phyloP scores from a whole-genome alignment of 1,140 invertebrate species.

The Steinernema feltiae region DNA sequence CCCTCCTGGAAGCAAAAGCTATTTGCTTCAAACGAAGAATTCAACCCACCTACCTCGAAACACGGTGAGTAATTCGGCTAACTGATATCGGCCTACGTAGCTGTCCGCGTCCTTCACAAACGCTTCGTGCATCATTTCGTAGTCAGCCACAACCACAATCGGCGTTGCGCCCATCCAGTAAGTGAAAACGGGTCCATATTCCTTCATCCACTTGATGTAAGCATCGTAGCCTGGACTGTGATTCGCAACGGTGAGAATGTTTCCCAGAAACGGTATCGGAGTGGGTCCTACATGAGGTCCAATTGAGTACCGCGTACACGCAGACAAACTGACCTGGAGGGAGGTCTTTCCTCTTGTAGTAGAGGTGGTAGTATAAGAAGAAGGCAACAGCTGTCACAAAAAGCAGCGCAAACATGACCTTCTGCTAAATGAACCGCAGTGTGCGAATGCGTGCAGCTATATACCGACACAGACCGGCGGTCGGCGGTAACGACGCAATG shows the following conservation, averaged over 20 bases:
- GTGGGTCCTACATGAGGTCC: neutral
- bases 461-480: too few species aligned
- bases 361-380: neutral
- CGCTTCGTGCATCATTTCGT: slow-evolving; percentile 23
- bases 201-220: slow-evolving; percentile 19
- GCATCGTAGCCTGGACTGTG: neutral
- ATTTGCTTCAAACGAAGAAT: neutral
- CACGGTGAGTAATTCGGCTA: slow-evolving; percentile 2
- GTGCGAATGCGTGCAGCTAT: too few species aligned
- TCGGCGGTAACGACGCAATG: too few species aligned
- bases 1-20: slow-evolving; percentile 15
- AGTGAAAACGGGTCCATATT: slow-evolving; percentile 28
- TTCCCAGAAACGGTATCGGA: neutral
- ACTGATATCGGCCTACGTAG: slow-evolving; percentile 19
- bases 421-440: neutral
- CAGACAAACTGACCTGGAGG: neutral
- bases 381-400: neutral
- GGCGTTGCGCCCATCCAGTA: slow-evolving; percentile 27
- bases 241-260: neutral
- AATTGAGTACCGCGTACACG: neutral
- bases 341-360: neutral
- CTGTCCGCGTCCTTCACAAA: slow-evolving; percentile 29
- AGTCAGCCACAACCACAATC: slow-evolving; percentile 22
- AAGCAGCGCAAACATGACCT: neutral
- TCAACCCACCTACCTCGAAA: slow-evolving; percentile 23